These are phyloP conservation scores for Neopipo cinnamomea DNA, from an alignment of 2,113 vertebrate species.

Conservation along the genomic window DNA sequence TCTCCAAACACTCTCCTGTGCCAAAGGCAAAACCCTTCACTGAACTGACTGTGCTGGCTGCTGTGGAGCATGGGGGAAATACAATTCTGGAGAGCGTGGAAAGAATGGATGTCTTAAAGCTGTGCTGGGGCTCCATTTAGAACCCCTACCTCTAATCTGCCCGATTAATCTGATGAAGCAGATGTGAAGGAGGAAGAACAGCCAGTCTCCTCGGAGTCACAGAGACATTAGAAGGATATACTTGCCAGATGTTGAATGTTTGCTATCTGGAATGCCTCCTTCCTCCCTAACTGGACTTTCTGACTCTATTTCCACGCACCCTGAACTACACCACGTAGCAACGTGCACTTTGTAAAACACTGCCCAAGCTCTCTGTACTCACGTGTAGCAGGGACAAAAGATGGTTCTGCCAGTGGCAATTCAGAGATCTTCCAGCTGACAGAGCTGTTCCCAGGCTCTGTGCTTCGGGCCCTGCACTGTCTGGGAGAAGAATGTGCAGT, in stretches of 20 bases:
- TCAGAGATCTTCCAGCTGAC: neutral
- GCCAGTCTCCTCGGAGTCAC: constrained; percentile 20
- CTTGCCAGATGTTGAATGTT: constrained; percentile 52
- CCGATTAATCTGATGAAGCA: constrained; percentile 25
- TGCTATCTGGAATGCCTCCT: neutral
- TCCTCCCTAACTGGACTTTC: neutral
- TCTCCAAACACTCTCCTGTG: neutral
- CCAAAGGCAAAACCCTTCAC: constrained; percentile 8
- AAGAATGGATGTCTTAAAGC: constrained; percentile 6
- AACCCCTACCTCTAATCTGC: neutral
- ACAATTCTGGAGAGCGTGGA: neutral
- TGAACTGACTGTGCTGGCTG: neutral
- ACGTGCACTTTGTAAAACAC: neutral
- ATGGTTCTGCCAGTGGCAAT: neutral
- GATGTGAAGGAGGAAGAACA: constrained; percentile 54
- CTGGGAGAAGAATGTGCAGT: neutral
- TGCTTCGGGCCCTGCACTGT: neutral
- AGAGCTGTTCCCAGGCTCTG: neutral
- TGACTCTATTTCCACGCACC: constrained; percentile 15
- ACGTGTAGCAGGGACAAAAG: neutral
- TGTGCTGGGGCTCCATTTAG: neutral
- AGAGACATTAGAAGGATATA: constrained; percentile 6
- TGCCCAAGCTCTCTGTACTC: neutral
- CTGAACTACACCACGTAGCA: neutral
- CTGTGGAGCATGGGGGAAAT: neutral